A percentile compares a stretch with the other conserved stretches of the same genome.
phyloP scores from a whole-genome alignment of 92 coral and sea anemone genomes.

The Hydrozoanthus gracilis region DNA sequence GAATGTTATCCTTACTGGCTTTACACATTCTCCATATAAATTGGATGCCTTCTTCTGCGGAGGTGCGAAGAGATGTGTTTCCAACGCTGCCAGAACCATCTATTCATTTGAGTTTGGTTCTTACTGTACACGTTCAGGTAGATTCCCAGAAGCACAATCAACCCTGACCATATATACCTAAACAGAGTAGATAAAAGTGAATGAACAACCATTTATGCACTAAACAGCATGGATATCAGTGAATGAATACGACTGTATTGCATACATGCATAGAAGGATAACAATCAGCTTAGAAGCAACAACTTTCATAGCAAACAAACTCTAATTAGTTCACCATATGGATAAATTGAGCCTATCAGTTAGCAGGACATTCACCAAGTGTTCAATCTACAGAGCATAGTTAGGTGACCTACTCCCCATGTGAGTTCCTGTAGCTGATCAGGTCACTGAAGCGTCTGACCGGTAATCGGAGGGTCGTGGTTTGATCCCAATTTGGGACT shows the following conservation, averaged over 20 bases:
- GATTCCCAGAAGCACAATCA: conserved; percentile 87
- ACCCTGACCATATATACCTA: conserved; percentile 97
- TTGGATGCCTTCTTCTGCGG: conserved; percentile 39
- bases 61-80: conserved; percentile 34
- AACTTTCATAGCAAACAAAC: too few species aligned
- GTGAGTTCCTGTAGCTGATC: too few species aligned
- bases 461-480: too few species aligned
- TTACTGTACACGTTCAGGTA: conserved; percentile 94
- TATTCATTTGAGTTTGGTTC: conserved; percentile 71
- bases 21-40: conserved; percentile 67
- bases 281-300: too few species aligned
- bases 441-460: too few species aligned
- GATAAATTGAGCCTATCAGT: too few species aligned
- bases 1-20: not conserved
- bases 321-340: too few species aligned
- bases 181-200: not conserved
- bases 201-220: not conserved
- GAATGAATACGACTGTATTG: not conserved
- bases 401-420: too few species aligned
- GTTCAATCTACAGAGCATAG: too few species aligned
- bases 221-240: not conserved
- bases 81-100: conserved; percentile 60
- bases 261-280: not conserved
- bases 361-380: too few species aligned
- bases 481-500: too few species aligned